Conservation (phyloP, 2,888 invertebrate species). For the Tipula helvola region DNA sequence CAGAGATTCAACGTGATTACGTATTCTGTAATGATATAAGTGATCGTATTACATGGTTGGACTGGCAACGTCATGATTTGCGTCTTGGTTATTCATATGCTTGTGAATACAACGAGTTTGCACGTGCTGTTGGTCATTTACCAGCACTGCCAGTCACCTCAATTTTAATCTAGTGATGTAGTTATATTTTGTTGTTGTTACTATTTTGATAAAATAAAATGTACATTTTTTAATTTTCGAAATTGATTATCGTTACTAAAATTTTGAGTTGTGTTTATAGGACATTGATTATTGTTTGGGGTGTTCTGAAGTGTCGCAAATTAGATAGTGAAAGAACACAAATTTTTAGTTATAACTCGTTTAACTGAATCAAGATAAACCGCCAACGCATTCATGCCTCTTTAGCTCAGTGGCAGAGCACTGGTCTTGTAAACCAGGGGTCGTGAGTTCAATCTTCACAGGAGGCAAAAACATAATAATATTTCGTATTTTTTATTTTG, state of each 20-base stretch:
- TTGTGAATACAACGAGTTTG: constrained; percentile 27
- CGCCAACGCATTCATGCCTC: background rate
- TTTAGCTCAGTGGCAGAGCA: constrained; percentile 12
- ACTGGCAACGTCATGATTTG: constrained; percentile 25
- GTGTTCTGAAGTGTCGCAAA: no score
- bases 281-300: no score
- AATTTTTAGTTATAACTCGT: no score
- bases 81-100: constrained; percentile 28
- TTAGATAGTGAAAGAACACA: no score
- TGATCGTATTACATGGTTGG: constrained; percentile 37
- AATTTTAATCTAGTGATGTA: background rate
- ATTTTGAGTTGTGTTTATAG: no score
- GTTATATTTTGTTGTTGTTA: background rate
- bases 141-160: constrained; percentile 19
- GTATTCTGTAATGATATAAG: constrained; percentile 33
- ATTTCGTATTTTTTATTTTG: no score
- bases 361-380: no score
- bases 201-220: background rate
- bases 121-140: constrained; percentile 22
- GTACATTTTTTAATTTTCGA: no score
- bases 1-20: constrained; percentile 25
- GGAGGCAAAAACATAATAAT: background rate
- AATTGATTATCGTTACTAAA: no score
- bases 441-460: constrained; percentile 12
- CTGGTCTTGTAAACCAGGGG: constrained; percentile 12